A percentile compares a stretch with the other conserved stretches of the same genome.
phyloP scores from a whole-genome alignment of 2,888 invertebrate genomes.

The Rotaria sp. region DNA sequence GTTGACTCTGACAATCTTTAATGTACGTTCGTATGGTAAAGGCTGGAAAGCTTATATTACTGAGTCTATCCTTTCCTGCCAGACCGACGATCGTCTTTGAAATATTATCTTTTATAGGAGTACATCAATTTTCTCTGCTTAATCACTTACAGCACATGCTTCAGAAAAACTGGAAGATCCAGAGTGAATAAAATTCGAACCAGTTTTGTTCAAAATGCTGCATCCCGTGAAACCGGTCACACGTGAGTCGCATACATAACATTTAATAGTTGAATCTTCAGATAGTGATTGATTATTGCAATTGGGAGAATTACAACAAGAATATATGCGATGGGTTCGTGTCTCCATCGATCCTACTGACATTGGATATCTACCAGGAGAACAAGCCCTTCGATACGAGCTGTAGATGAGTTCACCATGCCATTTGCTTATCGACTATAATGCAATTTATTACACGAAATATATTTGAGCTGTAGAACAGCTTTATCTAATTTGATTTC shows the following conservation, averaged over 20 bases:
- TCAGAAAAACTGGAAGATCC: not conserved
- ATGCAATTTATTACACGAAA: no score
- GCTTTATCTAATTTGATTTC: no score
- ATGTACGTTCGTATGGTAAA: not conserved
- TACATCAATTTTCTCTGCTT: not conserved
- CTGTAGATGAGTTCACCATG: not conserved
- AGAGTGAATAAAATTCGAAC: not conserved
- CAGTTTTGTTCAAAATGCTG: not conserved
- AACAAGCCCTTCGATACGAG: not conserved
- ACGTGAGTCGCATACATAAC: not conserved
- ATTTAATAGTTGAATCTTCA: not conserved
- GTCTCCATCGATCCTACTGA: no score
- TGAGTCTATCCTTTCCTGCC: not conserved
- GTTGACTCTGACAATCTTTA: not conserved
- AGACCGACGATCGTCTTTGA: not conserved
- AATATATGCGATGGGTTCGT: no score
- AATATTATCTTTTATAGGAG: not conserved
- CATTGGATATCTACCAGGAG: not conserved
- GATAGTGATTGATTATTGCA: not conserved
- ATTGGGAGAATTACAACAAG: not conserved
- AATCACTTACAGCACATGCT: not conserved
- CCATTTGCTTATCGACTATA: not conserved
- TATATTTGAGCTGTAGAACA: no score
- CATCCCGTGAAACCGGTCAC: not conserved
- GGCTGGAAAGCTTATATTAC: not conserved